phyloP scores from a whole-genome alignment of 2,888 invertebrate species.

The Ernsta delagoae region DNA sequence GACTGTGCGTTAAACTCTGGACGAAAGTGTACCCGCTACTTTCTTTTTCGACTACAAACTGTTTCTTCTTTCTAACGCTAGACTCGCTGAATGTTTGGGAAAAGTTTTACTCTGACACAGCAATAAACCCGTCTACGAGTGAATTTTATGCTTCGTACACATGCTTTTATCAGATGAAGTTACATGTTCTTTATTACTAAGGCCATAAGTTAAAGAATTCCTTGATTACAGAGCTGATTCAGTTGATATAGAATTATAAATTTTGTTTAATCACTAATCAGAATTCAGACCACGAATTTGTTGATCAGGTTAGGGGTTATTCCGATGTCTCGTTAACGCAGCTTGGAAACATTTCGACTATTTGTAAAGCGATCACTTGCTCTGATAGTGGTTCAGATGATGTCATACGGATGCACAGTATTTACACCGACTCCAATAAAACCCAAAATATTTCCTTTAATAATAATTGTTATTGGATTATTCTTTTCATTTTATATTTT shows the following conservation, averaged over 20 bases:
- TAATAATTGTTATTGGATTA: too few species aligned
- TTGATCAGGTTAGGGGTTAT: slow-evolving; percentile 27
- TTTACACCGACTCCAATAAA: slow-evolving; percentile 5
- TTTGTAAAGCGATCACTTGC: slow-evolving; percentile 24
- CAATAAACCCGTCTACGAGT: slow-evolving; percentile 20
- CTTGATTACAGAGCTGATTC: not conserved
- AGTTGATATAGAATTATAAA: not conserved
- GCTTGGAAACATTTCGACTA: slow-evolving; percentile 13
- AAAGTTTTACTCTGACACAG: slow-evolving; percentile 19
- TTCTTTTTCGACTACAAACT: slow-evolving; percentile 16
- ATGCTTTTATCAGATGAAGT: not conserved
- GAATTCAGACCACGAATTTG: slow-evolving; percentile 21
- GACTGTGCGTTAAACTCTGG: not conserved
- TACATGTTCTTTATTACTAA: not conserved
- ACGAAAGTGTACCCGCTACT: slow-evolving; percentile 6
- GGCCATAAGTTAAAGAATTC: not conserved
- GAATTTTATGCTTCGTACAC: slow-evolving; percentile 18
- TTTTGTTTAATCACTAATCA: slow-evolving; percentile 19
- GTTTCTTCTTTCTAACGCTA: slow-evolving; percentile 15
- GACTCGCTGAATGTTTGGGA: slow-evolving; percentile 11
- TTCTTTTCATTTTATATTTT: too few species aligned
- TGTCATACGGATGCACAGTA: slow-evolving; percentile 19
- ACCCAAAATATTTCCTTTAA: not conserved
- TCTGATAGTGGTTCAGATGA: slow-evolving; percentile 18
- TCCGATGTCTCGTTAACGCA: slow-evolving; percentile 18